These are phyloP conservation scores for Antigone vipio DNA, from an alignment of 2,113 vertebrate species.

Conservation along the genomic window DNA sequence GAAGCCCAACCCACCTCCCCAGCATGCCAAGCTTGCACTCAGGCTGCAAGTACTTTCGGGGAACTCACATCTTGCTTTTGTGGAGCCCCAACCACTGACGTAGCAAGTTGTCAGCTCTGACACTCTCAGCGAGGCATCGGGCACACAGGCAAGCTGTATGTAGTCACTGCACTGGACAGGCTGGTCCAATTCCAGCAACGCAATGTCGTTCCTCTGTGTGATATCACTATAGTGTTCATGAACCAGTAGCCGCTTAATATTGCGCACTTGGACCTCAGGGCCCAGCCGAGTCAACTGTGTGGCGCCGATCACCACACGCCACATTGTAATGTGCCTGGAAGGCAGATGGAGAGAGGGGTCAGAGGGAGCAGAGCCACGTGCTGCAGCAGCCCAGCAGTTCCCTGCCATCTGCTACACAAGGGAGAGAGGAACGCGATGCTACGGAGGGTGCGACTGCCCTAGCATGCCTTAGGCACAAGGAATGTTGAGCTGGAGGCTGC, in stretches of 20 bases:
- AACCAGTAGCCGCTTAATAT: neutral
- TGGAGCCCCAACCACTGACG: too few relatives aligned
- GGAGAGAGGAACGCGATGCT: neutral
- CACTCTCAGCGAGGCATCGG: too few relatives aligned
- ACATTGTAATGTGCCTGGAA: neutral
- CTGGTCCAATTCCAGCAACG: neutral
- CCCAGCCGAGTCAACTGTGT: neutral
- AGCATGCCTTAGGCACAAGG: accelerated
- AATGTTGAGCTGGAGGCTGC: neutral
- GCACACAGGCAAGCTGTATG: too few relatives aligned
- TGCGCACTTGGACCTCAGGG: neutral
- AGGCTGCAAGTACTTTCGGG: too few relatives aligned
- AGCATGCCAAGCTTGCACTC: too few relatives aligned
- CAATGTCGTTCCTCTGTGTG: neutral
- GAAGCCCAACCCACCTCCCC: too few relatives aligned
- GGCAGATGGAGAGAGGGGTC: neutral
- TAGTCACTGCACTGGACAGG: too few relatives aligned
- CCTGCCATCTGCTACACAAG: neutral
- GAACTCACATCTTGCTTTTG: too few relatives aligned
- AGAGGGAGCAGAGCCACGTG: neutral
- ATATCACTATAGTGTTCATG: neutral
- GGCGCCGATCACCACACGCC: neutral
- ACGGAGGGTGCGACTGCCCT: accelerated
- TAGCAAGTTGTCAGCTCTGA: too few relatives aligned
- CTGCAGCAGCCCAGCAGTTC: neutral